Evolutionary conservation across 2,113 vertebrate species (phyloP), one percentile per base, ranked within the genome.

Genomic region (Oostethus manadensis): DNA sequence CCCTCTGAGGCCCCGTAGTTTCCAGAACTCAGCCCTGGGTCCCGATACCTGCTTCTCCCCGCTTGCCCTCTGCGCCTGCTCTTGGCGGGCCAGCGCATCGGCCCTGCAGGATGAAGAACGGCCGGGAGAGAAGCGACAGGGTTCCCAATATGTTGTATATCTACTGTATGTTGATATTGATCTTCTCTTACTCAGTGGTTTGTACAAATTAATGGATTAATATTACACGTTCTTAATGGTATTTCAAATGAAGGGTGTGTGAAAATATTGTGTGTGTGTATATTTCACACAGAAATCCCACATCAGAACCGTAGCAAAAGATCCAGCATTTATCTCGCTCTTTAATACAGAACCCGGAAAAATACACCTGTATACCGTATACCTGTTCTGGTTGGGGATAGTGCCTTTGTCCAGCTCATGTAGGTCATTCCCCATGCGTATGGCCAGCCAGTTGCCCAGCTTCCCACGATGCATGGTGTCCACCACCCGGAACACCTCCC

Each of bases 1-100:
- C 15, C 95, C 94, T 3, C 96, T 85, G 64, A 99, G 90, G 4
- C 97, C 96, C 15, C 97, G 90, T 51, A 99, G 89, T 81, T 96
- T 93, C 97, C 97, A 99, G 80, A 99, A 99, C 78, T 99, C 97
- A 0, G 94, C 96, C 3, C 96, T 88, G 0, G 91, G 87, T 0
- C 88, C 92, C 0, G 92, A 74, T 11, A 71, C 58, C 4, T 87
- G 88, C 4, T 78, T 71, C 47, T 82, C 60, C 0, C 87, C 83
- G 0, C 78, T 73, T 0, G 76, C 71, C 51, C 93, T 89, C 79
- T 94, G 91, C 0, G 86, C 74, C 0, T 90, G 83, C 79, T 99
- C 96, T 8, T 92, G 50, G 23, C 78, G 92, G 51, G 95, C 94
- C 1, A 99, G 70, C 29, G 91, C 92, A 76, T 98, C 94, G 0